Evolutionary conservation across 2,113 vertebrate genomes (phyloP), one percentile per base, ranked within the genome.

Genomic region (Corythaeola cristata): DNA sequence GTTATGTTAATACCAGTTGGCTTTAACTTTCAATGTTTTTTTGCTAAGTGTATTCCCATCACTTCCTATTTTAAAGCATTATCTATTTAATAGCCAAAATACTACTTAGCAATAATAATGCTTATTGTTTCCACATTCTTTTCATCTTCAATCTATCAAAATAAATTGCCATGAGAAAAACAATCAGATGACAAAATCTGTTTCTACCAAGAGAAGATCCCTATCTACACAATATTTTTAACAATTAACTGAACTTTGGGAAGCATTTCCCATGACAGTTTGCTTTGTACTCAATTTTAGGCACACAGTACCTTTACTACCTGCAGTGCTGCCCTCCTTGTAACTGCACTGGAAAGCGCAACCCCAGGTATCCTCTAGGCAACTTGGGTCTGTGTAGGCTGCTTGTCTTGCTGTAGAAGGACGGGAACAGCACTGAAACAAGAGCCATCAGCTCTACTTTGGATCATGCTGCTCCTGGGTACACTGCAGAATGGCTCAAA

Each of bases 91-190:
- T 64, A 90, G 80, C 28, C 16, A 77, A 90, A 88, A 89, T 77
- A 75, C 44, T 74, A 84, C 58, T 74, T 72, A 32, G 56, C 44
- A 92, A 23, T 86, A 90, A 86, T 44, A 86, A 93, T 66, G 44
- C 45, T 76, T 92, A 86, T 68, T 85, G 72, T 90, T 92, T 92
- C 64, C 79, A 77, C 52, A 59, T 39, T 69, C 69, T 90, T 95
- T 90, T 92, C 53, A 79, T 85, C 58, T 90, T 86, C 45, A 74
- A 21, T 69, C 49, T 73, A 88, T 45, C 35, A 84, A 83, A 93
- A 73, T 37, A 37, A 85, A 82, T 27, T 75, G n/a, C 52, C 44
- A 67, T 11, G 12, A 88, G 62, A 71, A 91, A 84, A 87, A 5
- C 15, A 80, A 66, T 30, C 30, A 73, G 17, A 55, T 37, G 3